Conservation (phyloP, 2,888 invertebrate species). For the Maniola hyperantus region DNA sequence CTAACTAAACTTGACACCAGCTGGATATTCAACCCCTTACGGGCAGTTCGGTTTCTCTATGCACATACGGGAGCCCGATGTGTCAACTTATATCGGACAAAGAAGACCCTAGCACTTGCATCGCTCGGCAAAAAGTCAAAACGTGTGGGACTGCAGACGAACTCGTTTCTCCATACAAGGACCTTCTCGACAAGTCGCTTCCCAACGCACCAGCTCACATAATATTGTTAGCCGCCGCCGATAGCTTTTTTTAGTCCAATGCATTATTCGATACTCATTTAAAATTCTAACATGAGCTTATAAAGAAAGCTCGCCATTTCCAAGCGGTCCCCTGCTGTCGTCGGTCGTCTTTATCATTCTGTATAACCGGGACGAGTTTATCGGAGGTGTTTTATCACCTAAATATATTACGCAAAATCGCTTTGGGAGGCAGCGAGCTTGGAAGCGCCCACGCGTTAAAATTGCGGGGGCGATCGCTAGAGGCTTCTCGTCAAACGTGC, state of each 20-base stretch:
- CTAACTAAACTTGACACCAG: constrained; percentile 57
- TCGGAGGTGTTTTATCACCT: constrained; percentile 58
- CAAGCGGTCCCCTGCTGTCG: constrained; percentile 72
- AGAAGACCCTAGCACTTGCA: constrained; percentile 69
- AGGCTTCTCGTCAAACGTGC: constrained; percentile 78
- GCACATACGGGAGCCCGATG: constrained; percentile 50
- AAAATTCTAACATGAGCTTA: constrained; percentile 81
- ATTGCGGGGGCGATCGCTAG: constrained; percentile 73
- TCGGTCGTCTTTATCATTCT: constrained; percentile 57
- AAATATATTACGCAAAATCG: constrained; percentile 78
- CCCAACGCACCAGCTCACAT: constrained; percentile 79
- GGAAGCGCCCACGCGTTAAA: constrained; percentile 72
- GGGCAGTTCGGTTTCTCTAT: constrained; percentile 39
- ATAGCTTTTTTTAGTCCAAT: constrained; percentile 82
- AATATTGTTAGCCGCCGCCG: constrained; percentile 79
- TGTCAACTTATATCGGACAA: constrained; percentile 56
- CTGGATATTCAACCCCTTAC: constrained; percentile 49
- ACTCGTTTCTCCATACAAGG: constrained; percentile 81
- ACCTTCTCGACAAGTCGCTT: constrained; percentile 72
- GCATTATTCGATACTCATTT: constrained; percentile 83
- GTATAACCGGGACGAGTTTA: constrained; percentile 40
- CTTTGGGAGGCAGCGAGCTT: constrained; percentile 63
- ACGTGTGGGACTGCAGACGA: constrained; percentile 81
- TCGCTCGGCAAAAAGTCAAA: constrained; percentile 75
- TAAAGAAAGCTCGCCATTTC: constrained; percentile 80